Percentiles rank a stretch among this genome's conserved stretches.
These are phyloP conservation scores for Stegophylla sp. DNA, from an alignment of 2,888 invertebrate genomes.

Conservation along the genomic window DNA sequence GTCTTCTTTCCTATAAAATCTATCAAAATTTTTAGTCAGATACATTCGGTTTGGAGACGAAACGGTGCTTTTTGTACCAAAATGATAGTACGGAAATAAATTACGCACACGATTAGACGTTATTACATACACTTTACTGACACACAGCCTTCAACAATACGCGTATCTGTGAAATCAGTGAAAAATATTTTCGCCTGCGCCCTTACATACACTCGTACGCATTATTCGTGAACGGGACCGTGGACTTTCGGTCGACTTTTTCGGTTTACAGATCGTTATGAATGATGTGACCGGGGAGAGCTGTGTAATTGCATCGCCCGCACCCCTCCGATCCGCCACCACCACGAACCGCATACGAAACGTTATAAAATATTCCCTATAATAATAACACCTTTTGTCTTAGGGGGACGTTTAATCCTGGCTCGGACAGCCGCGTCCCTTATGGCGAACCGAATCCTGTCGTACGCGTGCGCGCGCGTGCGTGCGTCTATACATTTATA, in stretches of 20 bases:
- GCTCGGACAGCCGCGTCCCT: conserved; percentile 59
- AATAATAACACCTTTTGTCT: conserved; percentile 59
- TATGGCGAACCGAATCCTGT: conserved; percentile 56
- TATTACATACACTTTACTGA: no score
- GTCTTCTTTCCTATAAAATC: no score
- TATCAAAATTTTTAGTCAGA: no score
- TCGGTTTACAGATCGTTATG: conserved; percentile 52
- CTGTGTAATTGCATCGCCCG: conserved; percentile 49
- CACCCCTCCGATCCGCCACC: no score
- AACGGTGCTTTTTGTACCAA: no score
- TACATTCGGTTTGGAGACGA: no score
- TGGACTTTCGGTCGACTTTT: conserved; percentile 42
- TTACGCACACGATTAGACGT: no score
- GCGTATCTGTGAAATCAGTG: no score
- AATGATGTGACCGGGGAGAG: conserved; percentile 48
- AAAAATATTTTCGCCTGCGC: conserved; percentile 36
- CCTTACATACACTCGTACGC: no score
- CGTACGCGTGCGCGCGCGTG: not conserved
- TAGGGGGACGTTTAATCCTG: conserved; percentile 58
- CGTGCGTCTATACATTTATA: not conserved
- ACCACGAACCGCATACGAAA: conserved; percentile 31
- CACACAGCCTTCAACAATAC: no score
- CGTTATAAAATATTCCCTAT: conserved; percentile 57
- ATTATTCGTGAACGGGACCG: conserved; percentile 33
- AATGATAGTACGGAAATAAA: no score